Base-by-base conservation (phyloP, 2,888 invertebrate genomes). In the Ophonus ardosiacus region DNA sequence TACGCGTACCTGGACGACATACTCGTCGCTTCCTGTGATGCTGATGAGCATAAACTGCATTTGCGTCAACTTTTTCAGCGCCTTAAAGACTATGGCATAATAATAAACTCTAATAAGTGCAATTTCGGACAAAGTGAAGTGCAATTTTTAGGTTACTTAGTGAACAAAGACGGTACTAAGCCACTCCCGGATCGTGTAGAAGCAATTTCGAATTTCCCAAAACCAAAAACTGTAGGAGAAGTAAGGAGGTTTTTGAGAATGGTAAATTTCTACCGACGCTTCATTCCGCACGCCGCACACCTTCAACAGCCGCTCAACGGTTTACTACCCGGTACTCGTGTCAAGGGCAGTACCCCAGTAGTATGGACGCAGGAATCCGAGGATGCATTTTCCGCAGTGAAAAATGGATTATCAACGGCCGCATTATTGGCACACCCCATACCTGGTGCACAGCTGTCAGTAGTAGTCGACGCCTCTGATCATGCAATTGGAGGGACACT, bases 381-480 rank as follows among this genome's bases (percentile, higher is more conserved):
- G 7, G n/a, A 86, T 68, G 24, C 31, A 7, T 40, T 7, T 7
- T 7, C 40, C 5, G 51, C 78, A 0, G 88, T 88, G 51, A 90
- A 90, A 82, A 57, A 85, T 7, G 86, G 86, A 7, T 87, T 90
- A 0, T 84, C 86, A 6, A 43, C 88, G 6, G 5, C 40, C 5
- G 40, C 40, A 5, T 7, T 76, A 90, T 81, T 91, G 0, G 88
- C 88, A 0, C 90, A 91, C 80, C 90, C 90, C 0, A 87, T 87
- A 3, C 15, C 63, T 0, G 18, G 86, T n/a, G 88, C 89, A 0
- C 79, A 88, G 57, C 38, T 90, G 0, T 87, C 88, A 0, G 17
- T 90, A 0, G 80, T 87, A 0, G 88, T 88, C 0, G 90, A 91
- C 81, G 90, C 90, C 0, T 90, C 90, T 0, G 88, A 90, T 38